phyloP scores from a whole-genome alignment of 2,797 vertebrate species.

The Lerista edwardsae region DNA sequence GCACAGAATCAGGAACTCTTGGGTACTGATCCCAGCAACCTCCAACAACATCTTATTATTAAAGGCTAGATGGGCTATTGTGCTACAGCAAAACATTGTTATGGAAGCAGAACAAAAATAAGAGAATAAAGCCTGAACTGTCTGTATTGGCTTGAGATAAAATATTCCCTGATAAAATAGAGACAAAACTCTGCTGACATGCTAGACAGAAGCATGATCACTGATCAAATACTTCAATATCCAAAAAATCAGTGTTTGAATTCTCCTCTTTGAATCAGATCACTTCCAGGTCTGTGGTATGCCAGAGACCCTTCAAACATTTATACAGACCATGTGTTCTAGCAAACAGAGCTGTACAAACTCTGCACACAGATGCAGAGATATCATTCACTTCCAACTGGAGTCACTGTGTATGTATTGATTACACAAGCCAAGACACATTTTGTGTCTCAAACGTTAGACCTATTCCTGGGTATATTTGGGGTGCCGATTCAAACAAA shows the following conservation, averaged over 20 bases:
- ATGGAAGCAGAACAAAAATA: conserved; percentile 32
- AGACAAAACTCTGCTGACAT: conserved; percentile 36
- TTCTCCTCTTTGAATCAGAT: conserved; percentile 59
- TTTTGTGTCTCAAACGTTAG: too few relatives aligned
- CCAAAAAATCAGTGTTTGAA: conserved; percentile 60
- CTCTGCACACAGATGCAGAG: conserved; percentile 25
- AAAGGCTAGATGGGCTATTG: background rate
- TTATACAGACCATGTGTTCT: conserved; percentile 59
- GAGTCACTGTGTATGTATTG: conserved; percentile 26
- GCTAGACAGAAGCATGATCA: conserved; percentile 51
- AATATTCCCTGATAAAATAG: conserved; percentile 62
- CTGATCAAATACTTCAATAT: conserved; percentile 66
- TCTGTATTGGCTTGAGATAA: conserved; percentile 56
- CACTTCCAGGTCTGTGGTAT: conserved; percentile 54
- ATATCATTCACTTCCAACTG: conserved; percentile 8
- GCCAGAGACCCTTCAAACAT: conserved; percentile 60
- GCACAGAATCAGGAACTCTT: too few relatives aligned
- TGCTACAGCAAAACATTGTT: conserved; percentile 28
- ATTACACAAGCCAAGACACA: too few relatives aligned
- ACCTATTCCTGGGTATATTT: too few relatives aligned
- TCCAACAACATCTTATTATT: background rate
- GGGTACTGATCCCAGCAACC: too few relatives aligned
- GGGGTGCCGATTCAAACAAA: too few relatives aligned
- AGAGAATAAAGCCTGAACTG: conserved; percentile 42
- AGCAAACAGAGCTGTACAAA: conserved; percentile 56